A percentile compares a stretch with the other conserved stretches of the same genome.
These are phyloP conservation scores for Phrynocephalus forsythii DNA, from an alignment of 2,797 vertebrate genomes.

Conservation along the genomic window DNA sequence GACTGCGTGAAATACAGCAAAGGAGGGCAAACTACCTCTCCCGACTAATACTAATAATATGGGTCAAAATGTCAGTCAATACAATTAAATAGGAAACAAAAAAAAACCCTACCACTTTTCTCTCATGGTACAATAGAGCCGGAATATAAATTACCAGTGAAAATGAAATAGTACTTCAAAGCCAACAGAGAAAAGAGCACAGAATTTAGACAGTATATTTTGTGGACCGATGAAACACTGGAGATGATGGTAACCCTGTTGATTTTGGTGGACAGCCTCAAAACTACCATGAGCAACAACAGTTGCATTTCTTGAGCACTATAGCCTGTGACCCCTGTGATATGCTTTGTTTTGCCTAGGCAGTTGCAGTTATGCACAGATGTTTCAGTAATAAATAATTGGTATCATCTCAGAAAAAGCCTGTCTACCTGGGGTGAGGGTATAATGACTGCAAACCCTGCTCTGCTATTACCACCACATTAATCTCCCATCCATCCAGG, in stretches of 20 bases:
- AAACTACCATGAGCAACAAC: conserved; percentile 77
- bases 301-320: conserved; percentile 71
- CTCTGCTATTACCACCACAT: conserved; percentile 77
- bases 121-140: conserved; percentile 77
- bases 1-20: conserved; percentile 26
- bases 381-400: conserved; percentile 86
- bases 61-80: conserved; percentile 82
- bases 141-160: conserved; percentile 82
- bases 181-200: conserved; percentile 72
- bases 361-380: conserved; percentile 87
- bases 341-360: conserved; percentile 80
- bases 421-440: conserved; percentile 82
- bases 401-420: conserved; percentile 82
- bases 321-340: conserved; percentile 76
- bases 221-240: conserved; percentile 67
- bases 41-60: conserved; percentile 81
- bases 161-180: conserved; percentile 86
- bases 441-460: conserved; percentile 77
- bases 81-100: conserved; percentile 82
- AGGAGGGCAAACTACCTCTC: conserved; percentile 68
- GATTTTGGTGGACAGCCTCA: conserved; percentile 77
- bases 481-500: conserved; percentile 83
- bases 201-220: conserved; percentile 80
- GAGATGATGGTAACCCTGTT: conserved; percentile 74
- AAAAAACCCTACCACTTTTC: conserved; percentile 65